Conservation (phyloP, 2,888 invertebrate genomes). For the Acanthosepion lycidas region DNA sequence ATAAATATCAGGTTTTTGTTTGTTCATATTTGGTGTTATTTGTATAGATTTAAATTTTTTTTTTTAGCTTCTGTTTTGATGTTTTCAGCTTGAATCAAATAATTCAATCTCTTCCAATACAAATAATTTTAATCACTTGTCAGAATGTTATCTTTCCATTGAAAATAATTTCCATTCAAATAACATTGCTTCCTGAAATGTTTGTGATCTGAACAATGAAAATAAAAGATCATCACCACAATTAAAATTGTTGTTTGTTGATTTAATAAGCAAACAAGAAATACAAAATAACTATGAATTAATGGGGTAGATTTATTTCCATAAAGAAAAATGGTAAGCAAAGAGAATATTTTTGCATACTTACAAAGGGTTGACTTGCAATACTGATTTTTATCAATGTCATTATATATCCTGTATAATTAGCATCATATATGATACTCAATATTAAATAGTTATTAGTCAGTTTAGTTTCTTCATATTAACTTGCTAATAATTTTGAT, state of each 20-base stretch:
- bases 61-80: background rate
- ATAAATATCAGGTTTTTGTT: too few relatives aligned
- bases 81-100: background rate
- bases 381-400: too few relatives aligned
- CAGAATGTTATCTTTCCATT: background rate
- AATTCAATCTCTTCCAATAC: background rate
- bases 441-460: too few relatives aligned
- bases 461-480: too few relatives aligned
- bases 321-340: background rate
- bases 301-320: background rate
- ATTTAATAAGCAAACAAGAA: background rate
- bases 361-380: too few relatives aligned
- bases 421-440: too few relatives aligned
- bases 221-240: background rate
- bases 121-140: conserved; percentile 15
- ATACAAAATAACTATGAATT: background rate
- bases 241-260: background rate
- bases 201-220: background rate
- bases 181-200: background rate
- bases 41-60: background rate
- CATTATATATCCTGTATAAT: too few relatives aligned
- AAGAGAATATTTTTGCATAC: background rate
- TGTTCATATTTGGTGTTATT: background rate
- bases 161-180: background rate
- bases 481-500: too few relatives aligned